Evolutionary conservation across 2,888 invertebrate species (phyloP).

Genomic region (Xestia c-nigrum): DNA sequence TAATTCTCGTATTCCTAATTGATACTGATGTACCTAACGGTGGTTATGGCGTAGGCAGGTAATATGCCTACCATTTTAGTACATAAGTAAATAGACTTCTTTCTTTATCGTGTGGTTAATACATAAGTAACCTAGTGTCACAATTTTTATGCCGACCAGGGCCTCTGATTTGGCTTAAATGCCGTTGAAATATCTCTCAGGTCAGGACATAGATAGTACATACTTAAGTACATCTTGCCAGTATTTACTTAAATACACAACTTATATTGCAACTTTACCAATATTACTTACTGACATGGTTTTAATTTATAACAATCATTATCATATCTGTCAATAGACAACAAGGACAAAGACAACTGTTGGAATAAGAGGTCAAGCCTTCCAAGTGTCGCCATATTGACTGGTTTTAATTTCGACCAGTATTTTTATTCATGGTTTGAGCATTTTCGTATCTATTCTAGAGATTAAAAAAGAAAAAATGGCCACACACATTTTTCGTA

Average conservation of each 20-base stretch:
- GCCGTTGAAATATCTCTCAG: too few species aligned
- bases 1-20: constrained; percentile 30
- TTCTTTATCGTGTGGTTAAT: too few species aligned
- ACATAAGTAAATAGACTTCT: too few species aligned
- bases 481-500: background rate
- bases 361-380: background rate
- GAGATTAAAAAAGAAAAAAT: background rate
- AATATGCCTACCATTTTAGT: background rate
- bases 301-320: background rate
- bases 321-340: background rate
- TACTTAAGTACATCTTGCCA: background rate
- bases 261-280: background rate
- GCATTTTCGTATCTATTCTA: background rate
- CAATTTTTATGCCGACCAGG: too few species aligned
- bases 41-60: background rate
- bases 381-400: background rate
- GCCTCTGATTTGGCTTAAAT: too few species aligned
- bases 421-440: background rate
- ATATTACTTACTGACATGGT: background rate
- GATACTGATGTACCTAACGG: background rate
- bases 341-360: background rate
- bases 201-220: background rate
- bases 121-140: too few species aligned
- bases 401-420: background rate
- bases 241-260: background rate